Conservation (phyloP, 2,888 invertebrate species). For the Sisyra terminalis region DNA sequence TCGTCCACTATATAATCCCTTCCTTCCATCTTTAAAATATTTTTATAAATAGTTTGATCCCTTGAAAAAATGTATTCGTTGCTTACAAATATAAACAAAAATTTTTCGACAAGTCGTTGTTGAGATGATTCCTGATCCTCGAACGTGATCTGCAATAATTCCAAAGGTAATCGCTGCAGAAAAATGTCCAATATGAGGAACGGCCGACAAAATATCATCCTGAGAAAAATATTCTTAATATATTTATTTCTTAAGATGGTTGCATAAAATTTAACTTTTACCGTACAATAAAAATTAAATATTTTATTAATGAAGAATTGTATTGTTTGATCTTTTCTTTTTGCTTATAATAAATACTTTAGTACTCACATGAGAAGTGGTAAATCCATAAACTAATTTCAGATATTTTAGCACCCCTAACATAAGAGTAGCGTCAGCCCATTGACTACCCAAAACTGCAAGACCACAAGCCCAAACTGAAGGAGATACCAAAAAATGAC, state of each 20-base stretch:
- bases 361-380: conserved; percentile 36
- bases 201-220: conserved; percentile 35
- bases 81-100: conserved; percentile 36
- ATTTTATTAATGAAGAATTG: too few species aligned
- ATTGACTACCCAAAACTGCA: conserved; percentile 39
- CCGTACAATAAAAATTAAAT: too few species aligned
- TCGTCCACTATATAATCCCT: too few species aligned
- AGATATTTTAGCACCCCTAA: conserved; percentile 39
- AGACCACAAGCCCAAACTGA: conserved; percentile 41
- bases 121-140: conserved; percentile 33
- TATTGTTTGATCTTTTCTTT: too few species aligned
- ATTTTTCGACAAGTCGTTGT: conserved; percentile 38
- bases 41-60: too few species aligned
- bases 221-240: conserved; percentile 14
- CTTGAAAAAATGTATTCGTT: neutral
- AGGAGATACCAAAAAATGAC: conserved; percentile 32
- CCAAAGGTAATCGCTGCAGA: conserved; percentile 37
- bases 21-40: too few species aligned
- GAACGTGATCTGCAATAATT: conserved; percentile 35
- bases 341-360: too few species aligned
- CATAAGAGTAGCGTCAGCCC: conserved; percentile 40
- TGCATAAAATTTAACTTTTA: too few species aligned
- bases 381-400: conserved; percentile 38
- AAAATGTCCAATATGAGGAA: conserved; percentile 39
- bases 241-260: neutral